Percentiles rank a stretch among this genome's conserved stretches.
Conservation (phyloP, 1,140 invertebrate species). For the Drosophila lowei region DNA sequence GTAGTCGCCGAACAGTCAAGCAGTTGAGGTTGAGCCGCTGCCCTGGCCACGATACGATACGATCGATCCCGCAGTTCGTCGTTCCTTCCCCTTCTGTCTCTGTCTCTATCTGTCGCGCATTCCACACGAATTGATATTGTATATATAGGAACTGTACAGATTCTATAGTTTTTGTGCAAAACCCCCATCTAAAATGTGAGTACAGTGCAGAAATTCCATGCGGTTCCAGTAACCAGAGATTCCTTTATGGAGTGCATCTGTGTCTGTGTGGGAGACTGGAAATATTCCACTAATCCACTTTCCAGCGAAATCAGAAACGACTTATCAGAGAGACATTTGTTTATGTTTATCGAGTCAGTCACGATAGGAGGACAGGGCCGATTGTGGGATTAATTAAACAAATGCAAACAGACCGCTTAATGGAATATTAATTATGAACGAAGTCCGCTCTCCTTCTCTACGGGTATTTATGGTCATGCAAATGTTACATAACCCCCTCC, state of each 20-base stretch:
- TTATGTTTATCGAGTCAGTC: conserved; percentile 61
- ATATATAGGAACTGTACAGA: background rate
- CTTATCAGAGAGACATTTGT: conserved; percentile 65
- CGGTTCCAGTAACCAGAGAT: background rate
- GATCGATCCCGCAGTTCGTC: conserved; percentile 39
- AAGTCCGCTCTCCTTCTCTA: conserved; percentile 5
- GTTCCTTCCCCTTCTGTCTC: conserved; percentile 12
- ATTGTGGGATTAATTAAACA: background rate
- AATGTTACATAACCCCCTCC: conserved; percentile 60
- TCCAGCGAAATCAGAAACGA: conserved; percentile 36
- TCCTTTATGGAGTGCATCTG: conserved; percentile 20
- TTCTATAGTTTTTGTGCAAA: conserved; percentile 10
- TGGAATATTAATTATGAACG: conserved; percentile 26
- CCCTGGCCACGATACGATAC: conserved; percentile 33
- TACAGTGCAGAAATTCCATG: conserved; percentile 4
- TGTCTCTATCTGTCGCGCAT: conserved; percentile 33
- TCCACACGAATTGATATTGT: conserved; percentile 27
- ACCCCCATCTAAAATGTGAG: conserved; percentile 22
- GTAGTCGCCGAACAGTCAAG: conserved; percentile 16
- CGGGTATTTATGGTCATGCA: conserved; percentile 44
- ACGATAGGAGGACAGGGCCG: conserved; percentile 14
- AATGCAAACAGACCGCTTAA: background rate
- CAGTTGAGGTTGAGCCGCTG: conserved; percentile 61
- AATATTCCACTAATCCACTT: conserved; percentile 22
- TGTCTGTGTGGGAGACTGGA: conserved; percentile 6